Percentiles rank a stretch among this genome's conserved stretches.
Evolutionary conservation across 35 echinoderm and acorn worm genomes (phyloP).

Genomic region (Amphiura filiformis): DNA sequence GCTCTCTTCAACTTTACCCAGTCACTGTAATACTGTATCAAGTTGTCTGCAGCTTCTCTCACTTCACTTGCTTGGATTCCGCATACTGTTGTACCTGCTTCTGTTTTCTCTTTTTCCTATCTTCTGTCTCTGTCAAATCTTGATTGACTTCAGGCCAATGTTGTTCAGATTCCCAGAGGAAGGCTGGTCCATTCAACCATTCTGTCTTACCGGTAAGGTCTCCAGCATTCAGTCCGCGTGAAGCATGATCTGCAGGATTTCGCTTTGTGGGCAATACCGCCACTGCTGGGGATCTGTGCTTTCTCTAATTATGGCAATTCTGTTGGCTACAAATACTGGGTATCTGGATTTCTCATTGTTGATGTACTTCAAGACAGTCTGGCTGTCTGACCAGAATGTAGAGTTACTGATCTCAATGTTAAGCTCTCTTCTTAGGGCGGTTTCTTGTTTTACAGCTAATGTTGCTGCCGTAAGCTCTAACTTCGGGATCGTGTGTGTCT

Average conservation of each 20-base stretch:
- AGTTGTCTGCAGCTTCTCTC: not conserved
- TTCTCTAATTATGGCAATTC: slow-evolving; percentile 32
- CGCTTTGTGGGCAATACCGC: slow-evolving; percentile 43
- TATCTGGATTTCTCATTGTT: slow-evolving; percentile 42
- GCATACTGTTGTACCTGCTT: not conserved
- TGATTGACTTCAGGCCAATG: slow-evolving; percentile 25
- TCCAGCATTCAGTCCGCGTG: slow-evolving; percentile 26
- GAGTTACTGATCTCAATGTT: slow-evolving; percentile 17
- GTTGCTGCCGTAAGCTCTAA: slow-evolving; percentile 42
- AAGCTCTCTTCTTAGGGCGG: slow-evolving; percentile 15
- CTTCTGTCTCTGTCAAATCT: not conserved
- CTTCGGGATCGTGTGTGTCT: slow-evolving; percentile 54
- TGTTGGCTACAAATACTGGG: slow-evolving; percentile 58
- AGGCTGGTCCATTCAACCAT: slow-evolving; percentile 42
- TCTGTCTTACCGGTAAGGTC: slow-evolving; percentile 8
- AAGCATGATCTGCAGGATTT: slow-evolving; percentile 52
- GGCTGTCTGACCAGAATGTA: slow-evolving; percentile 58
- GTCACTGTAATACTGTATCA: not conserved
- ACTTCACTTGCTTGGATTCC: not conserved
- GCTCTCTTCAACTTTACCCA: slow-evolving; percentile 17
- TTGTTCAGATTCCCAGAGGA: slow-evolving; percentile 2
- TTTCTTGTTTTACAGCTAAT: slow-evolving; percentile 27
- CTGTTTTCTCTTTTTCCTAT: slow-evolving; percentile 4
- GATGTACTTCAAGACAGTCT: slow-evolving; percentile 54
- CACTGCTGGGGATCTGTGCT: slow-evolving; percentile 42